Evolutionary conservation across 2,113 vertebrate genomes (phyloP).

Genomic region (Panurus biarmicus): DNA sequence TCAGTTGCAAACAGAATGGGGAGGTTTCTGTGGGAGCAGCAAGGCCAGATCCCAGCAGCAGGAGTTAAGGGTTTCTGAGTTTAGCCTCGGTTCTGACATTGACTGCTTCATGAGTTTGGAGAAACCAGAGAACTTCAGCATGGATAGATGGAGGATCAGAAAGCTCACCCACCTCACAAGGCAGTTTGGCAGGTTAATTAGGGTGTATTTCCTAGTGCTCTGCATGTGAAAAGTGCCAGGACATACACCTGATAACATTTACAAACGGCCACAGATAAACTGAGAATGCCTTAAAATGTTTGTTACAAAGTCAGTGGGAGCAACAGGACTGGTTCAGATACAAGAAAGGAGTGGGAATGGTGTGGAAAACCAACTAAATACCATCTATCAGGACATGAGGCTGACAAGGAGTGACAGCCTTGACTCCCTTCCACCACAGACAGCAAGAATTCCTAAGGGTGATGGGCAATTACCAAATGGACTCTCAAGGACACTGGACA

Average conservation of each 20-base stretch:
- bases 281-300: not conserved
- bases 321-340: not conserved
- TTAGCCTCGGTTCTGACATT: not conserved
- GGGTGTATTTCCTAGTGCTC: not conserved
- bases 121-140: not conserved
- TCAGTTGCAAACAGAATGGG: not conserved
- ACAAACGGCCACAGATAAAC: not conserved
- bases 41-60: not conserved
- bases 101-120: not conserved
- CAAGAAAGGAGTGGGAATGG: not conserved
- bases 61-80: not conserved
- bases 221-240: not conserved
- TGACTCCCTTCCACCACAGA: not conserved
- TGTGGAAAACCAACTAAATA: not conserved
- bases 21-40: not conserved
- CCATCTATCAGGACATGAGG: not conserved
- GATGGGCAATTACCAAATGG: not conserved
- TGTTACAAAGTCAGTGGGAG: not conserved
- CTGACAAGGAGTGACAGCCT: not conserved
- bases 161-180: not conserved
- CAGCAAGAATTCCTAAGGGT: not conserved
- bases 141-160: not conserved
- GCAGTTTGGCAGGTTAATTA: not conserved
- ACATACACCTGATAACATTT: not conserved
- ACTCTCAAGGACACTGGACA: not conserved